These are phyloP conservation scores for Troides helena DNA, from an alignment of 2,888 invertebrate species.

Conservation along the genomic window DNA sequence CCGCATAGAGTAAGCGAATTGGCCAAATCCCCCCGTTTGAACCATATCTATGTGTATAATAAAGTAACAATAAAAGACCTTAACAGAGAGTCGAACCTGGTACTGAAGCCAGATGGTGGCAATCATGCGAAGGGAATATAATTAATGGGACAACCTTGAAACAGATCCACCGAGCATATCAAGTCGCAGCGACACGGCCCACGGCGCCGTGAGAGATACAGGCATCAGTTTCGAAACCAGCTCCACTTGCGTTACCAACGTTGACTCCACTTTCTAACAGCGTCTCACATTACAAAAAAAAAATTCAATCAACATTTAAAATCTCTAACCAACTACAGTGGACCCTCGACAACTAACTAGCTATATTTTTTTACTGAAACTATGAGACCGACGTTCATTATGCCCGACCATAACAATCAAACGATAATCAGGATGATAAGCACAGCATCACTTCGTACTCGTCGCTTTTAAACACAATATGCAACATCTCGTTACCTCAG, in stretches of 20 bases:
- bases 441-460: no score
- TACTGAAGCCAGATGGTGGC: neutral
- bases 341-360: neutral
- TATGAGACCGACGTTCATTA: neutral
- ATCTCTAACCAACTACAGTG: neutral
- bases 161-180: conserved; percentile 5
- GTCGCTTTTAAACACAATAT: no score
- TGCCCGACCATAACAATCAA: no score
- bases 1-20: no score
- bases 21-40: no score
- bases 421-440: no score
- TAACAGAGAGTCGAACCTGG: neutral
- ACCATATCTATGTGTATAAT: no score
- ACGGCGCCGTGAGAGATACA: conserved; percentile 7
- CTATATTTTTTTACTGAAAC: neutral
- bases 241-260: neutral
- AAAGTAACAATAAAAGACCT: no score
- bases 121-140: neutral
- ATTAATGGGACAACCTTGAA: neutral
- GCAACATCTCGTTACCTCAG: no score
- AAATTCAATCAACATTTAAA: neutral
- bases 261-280: conserved; percentile 6
- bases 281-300: conserved; percentile 18
- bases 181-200: conserved; percentile 1
- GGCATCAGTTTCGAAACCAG: conserved; percentile 2